These are phyloP conservation scores for Lapara coniferarum DNA, from an alignment of 2,888 invertebrate species.

Conservation along the genomic window DNA sequence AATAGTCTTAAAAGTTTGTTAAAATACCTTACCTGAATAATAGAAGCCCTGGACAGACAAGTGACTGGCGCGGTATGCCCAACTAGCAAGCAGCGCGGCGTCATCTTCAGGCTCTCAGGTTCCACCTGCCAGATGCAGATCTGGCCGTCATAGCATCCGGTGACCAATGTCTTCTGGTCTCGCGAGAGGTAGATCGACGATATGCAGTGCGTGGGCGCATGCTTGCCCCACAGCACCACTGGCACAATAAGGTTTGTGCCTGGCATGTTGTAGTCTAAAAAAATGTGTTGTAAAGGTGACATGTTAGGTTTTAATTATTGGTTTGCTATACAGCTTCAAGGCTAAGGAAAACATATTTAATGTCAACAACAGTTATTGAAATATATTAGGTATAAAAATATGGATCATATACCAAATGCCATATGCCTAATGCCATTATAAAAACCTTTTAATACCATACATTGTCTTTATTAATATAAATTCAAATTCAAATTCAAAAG, in stretches of 20 bases:
- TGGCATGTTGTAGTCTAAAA: conserved; percentile 81
- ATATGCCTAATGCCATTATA: no score
- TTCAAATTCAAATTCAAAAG: no score
- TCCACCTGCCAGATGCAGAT: conserved; percentile 96
- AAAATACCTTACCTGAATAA: conserved; percentile 71
- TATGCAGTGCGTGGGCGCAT: conserved; percentile 98
- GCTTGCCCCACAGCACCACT: conserved; percentile 98
- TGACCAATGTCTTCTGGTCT: conserved; percentile 96
- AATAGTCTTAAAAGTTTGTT: no score
- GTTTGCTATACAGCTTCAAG: no score
- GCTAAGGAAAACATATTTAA: no score
- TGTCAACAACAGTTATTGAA: no score
- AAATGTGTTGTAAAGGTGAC: no score
- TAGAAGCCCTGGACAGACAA: conserved; percentile 93
- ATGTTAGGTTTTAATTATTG: no score
- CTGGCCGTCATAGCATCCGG: conserved; percentile 99
- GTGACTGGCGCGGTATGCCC: conserved; percentile 98
- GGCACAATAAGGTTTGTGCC: conserved; percentile 97
- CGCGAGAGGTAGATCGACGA: conserved; percentile 95
- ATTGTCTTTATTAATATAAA: no score
- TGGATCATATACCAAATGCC: no score
- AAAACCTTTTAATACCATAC: no score
- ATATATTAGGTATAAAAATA: no score
- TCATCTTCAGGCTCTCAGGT: conserved; percentile 93
- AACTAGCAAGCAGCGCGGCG: conserved; percentile 94